Conservation (phyloP, 2,113 vertebrate species). For the Urocolius indicus region DNA sequence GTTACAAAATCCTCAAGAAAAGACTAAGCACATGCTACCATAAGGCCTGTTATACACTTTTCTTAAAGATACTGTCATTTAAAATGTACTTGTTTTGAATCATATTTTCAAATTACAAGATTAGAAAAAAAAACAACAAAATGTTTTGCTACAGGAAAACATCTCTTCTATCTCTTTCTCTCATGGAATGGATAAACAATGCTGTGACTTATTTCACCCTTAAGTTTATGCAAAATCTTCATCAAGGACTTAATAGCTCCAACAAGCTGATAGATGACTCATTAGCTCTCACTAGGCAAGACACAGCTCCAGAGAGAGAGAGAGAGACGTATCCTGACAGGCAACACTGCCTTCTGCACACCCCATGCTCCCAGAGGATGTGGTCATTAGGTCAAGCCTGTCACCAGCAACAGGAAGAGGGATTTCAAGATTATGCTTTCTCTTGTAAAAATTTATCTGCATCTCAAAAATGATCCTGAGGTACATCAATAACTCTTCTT, state of each 20-base stretch:
- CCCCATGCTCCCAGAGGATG: conserved; percentile 37
- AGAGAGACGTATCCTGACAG: conserved; percentile 54
- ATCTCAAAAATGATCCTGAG: conserved; percentile 36
- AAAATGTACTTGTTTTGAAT: background rate
- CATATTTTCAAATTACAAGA: background rate
- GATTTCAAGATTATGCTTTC: background rate
- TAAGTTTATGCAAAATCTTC: conserved; percentile 62
- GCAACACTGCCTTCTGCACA: conserved; percentile 69
- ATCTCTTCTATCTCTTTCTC: background rate
- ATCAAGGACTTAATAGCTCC: conserved; percentile 54
- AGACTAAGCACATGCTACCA: background rate
- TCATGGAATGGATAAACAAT: conserved; percentile 42
- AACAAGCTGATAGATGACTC: conserved; percentile 57
- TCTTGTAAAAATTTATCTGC: conserved; percentile 19
- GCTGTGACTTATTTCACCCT: conserved; percentile 16
- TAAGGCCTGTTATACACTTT: background rate
- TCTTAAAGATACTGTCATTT: background rate
- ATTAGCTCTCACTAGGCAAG: conserved; percentile 58
- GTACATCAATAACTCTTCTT: background rate
- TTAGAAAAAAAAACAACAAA: background rate
- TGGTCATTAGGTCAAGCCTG: conserved; percentile 43
- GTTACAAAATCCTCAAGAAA: background rate
- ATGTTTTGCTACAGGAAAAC: background rate
- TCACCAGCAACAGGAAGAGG: conserved; percentile 58
- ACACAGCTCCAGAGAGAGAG: conserved; percentile 46